These are phyloP conservation scores for Tragulus kanchil DNA, from an alignment of 2,113 vertebrate genomes.

Conservation along the genomic window DNA sequence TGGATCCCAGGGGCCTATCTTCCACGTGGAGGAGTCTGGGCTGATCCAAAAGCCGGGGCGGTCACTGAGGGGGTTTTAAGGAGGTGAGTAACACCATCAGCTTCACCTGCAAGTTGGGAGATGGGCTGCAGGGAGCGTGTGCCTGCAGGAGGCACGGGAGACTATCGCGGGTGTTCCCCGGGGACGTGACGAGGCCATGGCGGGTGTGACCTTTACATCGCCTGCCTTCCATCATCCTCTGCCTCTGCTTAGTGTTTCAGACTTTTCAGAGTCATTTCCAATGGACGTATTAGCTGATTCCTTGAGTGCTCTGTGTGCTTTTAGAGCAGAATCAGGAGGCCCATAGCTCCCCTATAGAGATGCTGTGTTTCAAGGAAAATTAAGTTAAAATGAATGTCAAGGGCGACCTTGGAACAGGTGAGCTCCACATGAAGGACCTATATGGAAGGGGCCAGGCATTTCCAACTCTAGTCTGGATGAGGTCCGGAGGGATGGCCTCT, in stretches of 20 bases:
- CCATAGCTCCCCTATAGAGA: neutral
- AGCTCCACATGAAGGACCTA: neutral
- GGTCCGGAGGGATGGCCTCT: neutral
- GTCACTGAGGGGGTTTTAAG: neutral
- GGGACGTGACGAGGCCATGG: neutral
- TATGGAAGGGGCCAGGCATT: neutral
- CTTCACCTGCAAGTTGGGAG: neutral
- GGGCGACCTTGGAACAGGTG: neutral
- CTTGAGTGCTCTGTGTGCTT: neutral
- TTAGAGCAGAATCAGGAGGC: too few relatives aligned
- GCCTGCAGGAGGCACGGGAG: neutral
- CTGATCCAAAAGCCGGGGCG: neutral
- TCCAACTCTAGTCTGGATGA: neutral
- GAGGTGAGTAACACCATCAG: neutral
- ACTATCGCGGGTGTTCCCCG: neutral
- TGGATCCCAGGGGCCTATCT: fast-evolving
- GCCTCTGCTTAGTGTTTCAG: neutral
- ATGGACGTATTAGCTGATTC: neutral
- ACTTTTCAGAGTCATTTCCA: neutral
- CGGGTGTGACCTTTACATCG: neutral
- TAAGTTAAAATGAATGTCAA: neutral
- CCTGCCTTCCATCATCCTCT: conserved; percentile 23
- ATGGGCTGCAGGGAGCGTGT: fast-evolving
- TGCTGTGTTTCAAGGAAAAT: neutral
- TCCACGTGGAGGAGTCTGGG: neutral